Base-by-base conservation (phyloP, 2,797 vertebrate genomes). In the Cyprinodon diabolis region DNA sequence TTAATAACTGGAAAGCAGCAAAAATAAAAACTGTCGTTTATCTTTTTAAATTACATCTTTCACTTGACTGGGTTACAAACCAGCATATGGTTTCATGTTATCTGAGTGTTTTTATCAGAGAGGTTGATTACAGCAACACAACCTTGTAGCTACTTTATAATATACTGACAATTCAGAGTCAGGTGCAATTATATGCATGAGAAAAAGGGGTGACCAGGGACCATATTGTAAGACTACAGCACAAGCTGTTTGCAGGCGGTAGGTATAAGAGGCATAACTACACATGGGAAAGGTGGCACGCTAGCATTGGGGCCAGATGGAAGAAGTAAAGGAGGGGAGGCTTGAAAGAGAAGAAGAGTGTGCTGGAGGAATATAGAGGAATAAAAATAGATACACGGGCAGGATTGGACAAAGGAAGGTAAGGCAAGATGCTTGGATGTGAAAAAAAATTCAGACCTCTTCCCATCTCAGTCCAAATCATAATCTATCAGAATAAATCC, bases 251-350 rank as follows among this genome's bases (percentile, higher is more conserved):
- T 87, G 81, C 83, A 86, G 84, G 71, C 84, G 87, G 79, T 73
- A 85, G 90, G 85, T 87, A 91, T 85, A 87, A 91, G 87, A 88
- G 86, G 88, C 87, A 90, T 91, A 84, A 80, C 91, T 93, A 86
- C 82, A 88, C 91, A 89, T 85, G 87, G 86, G 80, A 90, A 91
- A 84, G 71, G 85, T 92, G 91, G 90, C 90, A 90, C 30, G 40
- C 49, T 21, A 49, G 21, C 43, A 35, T 74, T 47, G 75, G 85
- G 76, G 78, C 87, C 92, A 93, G 91, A 92, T 93, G 92, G 90
- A 91, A 88, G 86, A 85, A 90, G 83, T 66, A 90, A 89, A 91
- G 85, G 81, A 85, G 56, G 78, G 84, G 78, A 83, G 76, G 81
- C 58, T 74, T 54, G 80, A n/a, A 75, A 79, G 82, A 82, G 84